A percentile compares a stretch with the other conserved stretches of the same genome.
phyloP scores from a whole-genome alignment of 2,113 vertebrate species.

The Hemiprocne comata region DNA sequence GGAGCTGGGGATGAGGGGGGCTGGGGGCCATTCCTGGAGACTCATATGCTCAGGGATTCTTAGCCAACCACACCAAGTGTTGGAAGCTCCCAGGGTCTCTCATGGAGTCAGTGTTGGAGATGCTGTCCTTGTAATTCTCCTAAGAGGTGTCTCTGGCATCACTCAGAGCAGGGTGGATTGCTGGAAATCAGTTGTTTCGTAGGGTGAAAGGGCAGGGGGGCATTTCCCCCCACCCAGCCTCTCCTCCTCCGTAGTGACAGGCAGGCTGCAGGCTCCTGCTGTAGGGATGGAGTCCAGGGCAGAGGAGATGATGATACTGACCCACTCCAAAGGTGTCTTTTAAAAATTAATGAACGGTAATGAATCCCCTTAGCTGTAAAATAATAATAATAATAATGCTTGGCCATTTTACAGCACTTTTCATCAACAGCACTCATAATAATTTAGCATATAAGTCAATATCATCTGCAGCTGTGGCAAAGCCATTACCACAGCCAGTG shows the following conservation, averaged over 20 bases:
- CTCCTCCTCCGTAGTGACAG: background rate
- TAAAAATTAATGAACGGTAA: background rate
- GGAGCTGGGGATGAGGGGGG: background rate
- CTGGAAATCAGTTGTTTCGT: fast-evolving
- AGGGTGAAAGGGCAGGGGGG: background rate
- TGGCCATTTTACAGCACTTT: background rate
- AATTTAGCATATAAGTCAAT: background rate
- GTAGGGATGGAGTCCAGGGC: background rate
- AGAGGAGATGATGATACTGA: background rate
- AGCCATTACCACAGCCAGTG: background rate
- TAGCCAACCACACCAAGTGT: background rate
- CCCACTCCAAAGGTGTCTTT: background rate
- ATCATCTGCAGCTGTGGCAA: background rate
- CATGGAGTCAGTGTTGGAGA: background rate
- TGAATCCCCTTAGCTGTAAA: background rate
- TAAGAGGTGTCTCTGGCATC: background rate
- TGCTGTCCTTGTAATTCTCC: background rate
- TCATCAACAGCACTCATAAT: background rate
- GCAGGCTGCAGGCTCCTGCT: background rate
- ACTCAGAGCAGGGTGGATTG: fast-evolving
- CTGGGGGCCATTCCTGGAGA: background rate
- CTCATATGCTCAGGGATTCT: fast-evolving
- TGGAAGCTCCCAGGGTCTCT: background rate
- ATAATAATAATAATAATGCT: background rate
- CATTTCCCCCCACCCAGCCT: background rate